A percentile compares a stretch with the other conserved stretches of the same genome.
These are phyloP conservation scores for Anguilla pacifica DNA, from an alignment of 2,797 vertebrate species.

Conservation along the genomic window DNA sequence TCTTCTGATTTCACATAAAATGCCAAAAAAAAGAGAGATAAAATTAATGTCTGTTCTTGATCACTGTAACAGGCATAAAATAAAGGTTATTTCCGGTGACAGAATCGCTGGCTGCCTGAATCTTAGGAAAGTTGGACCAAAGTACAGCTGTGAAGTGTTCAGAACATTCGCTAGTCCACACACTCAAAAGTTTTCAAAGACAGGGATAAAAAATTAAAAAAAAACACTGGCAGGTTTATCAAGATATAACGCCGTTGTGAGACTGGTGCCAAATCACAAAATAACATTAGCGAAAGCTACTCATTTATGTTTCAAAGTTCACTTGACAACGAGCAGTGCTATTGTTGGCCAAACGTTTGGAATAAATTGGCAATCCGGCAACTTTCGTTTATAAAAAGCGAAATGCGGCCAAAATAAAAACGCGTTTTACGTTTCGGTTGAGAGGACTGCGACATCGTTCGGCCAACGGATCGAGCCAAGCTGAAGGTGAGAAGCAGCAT, in stretches of 20 bases:
- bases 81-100: not conserved
- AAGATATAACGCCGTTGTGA: not conserved
- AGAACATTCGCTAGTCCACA: not conserved
- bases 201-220: not conserved
- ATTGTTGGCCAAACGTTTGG: not conserved
- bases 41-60: not conserved
- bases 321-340: not conserved
- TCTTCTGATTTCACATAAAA: not conserved
- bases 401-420: not conserved
- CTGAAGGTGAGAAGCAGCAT: not conserved
- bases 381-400: not conserved
- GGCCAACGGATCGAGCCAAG: not conserved
- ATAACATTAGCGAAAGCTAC: not conserved
- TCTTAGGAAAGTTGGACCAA: not conserved
- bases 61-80: not conserved
- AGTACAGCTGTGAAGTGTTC: not conserved
- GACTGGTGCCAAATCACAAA: not conserved
- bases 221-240: not conserved
- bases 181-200: not conserved
- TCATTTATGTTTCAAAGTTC: conserved; percentile 4
- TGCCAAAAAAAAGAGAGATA: not conserved
- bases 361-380: not conserved
- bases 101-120: not conserved
- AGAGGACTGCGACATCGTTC: not conserved
- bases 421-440: not conserved